These are phyloP conservation scores for Triplophysa dalaica DNA, from an alignment of 2,113 vertebrate species.

Conservation along the genomic window DNA sequence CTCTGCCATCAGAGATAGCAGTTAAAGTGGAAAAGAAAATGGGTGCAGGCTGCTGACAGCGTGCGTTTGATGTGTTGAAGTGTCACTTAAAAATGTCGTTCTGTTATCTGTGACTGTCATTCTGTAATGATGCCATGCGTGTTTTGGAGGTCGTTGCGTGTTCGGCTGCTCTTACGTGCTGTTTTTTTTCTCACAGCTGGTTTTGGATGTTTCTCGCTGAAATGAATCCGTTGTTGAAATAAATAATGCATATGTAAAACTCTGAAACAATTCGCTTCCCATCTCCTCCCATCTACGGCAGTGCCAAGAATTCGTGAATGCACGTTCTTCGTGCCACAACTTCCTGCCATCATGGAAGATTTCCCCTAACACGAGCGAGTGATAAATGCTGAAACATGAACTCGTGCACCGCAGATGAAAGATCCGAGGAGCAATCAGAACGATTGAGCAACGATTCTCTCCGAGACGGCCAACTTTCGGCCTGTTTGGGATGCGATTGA, in stretches of 20 bases:
- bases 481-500: conserved; percentile 61
- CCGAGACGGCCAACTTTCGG: conserved; percentile 30
- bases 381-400: conserved; percentile 48
- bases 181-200: conserved; percentile 14
- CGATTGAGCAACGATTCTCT: conserved; percentile 54
- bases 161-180: neutral
- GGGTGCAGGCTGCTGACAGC: neutral
- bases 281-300: neutral
- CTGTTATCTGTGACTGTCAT: conserved; percentile 26
- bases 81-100: conserved; percentile 42
- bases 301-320: neutral
- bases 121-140: neutral
- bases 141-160: conserved; percentile 3
- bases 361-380: conserved; percentile 45
- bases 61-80: conserved; percentile 31
- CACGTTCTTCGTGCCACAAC: neutral
- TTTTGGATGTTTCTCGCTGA: conserved; percentile 6
- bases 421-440: conserved; percentile 50
- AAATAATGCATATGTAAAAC: neutral
- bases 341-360: conserved; percentile 17
- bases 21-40: conserved; percentile 36
- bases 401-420: conserved; percentile 41
- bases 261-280: neutral
- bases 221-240: conserved; percentile 1
- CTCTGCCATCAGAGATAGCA: conserved; percentile 27